Conservation (phyloP, 2,113 vertebrate species). For the Aix galericulata region DNA sequence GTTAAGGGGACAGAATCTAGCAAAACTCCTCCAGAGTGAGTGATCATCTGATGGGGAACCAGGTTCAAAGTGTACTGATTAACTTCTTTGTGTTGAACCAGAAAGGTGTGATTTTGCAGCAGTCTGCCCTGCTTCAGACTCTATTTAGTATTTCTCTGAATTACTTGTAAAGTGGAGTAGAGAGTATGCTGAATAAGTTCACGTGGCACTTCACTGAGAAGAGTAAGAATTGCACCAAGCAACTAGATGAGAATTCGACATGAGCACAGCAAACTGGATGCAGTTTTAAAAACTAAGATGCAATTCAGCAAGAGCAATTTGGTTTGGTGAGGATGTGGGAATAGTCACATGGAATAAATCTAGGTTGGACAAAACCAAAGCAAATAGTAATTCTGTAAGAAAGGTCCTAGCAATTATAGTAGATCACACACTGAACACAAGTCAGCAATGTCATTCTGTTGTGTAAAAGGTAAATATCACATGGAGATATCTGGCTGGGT, state of each 20-base stretch:
- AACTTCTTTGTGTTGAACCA: neutral
- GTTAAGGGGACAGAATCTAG: neutral
- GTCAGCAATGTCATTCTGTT: neutral
- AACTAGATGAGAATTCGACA: neutral
- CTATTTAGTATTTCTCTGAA: neutral
- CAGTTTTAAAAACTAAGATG: neutral
- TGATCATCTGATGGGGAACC: neutral
- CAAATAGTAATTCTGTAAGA: neutral
- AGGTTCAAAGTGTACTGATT: neutral
- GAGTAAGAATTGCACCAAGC: neutral
- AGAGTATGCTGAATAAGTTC: neutral
- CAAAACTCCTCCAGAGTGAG: neutral
- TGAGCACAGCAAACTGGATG: neutral
- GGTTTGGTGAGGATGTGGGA: neutral
- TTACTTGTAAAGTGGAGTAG: neutral
- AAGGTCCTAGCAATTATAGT: neutral
- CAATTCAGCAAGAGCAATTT: neutral
- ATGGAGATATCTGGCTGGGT: neutral
- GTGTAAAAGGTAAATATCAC: neutral
- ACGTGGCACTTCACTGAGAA: neutral
- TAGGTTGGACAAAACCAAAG: neutral
- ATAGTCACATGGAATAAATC: neutral
- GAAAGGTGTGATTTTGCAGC: neutral
- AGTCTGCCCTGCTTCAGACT: rapidly evolving
- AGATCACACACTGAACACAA: neutral